Evolutionary conservation across 2,888 invertebrate species (phyloP), one percentile per base, ranked within the genome.

Genomic region (Lasiommata megera): DNA sequence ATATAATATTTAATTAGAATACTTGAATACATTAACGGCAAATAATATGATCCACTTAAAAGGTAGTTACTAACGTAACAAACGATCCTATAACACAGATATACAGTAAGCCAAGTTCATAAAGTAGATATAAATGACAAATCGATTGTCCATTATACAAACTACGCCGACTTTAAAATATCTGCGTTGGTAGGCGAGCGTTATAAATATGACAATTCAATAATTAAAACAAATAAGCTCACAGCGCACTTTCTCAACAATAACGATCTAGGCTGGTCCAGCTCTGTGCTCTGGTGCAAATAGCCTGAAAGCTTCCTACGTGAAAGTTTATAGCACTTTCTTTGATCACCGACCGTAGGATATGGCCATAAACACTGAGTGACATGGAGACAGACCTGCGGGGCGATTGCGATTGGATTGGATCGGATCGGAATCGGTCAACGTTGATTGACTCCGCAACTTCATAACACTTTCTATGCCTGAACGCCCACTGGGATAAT

Each of bases 301-400:
- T 71, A 71, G 73, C 72, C 68, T 67, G 63, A 72, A 71, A 68
- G 71, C 72, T 73, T 76, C 73, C 71, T 70, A 64, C 67, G 74
- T 68, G 78, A 79, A 80, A 79, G 77, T 72, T 64, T 58, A 66
- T 61, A 60, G 56, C 66, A 68, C 72, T 77, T 73, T 75, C 74
- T 71, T 73, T 67, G 73, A 67, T 67, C 65, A 65, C 53, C 60
- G 53, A 34, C 53, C 44, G 53, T 53, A 53, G 53, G 53, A 53
- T 44, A 44, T 34, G 43, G 43, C 52, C 52, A 41, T 37, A 18
- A 16, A 44, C 18, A 23, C 8, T 18, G 53, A 36, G 43, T 44
- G 53, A 53, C 53, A 17, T 14, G 14, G 51, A 23, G 34, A 53
- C 53, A 53, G 43, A 53, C 23, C 53, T 18, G 43, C 36, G 43